phyloP scores from a whole-genome alignment of 1,140 invertebrate genomes.

The Penaeus japonicus region DNA sequence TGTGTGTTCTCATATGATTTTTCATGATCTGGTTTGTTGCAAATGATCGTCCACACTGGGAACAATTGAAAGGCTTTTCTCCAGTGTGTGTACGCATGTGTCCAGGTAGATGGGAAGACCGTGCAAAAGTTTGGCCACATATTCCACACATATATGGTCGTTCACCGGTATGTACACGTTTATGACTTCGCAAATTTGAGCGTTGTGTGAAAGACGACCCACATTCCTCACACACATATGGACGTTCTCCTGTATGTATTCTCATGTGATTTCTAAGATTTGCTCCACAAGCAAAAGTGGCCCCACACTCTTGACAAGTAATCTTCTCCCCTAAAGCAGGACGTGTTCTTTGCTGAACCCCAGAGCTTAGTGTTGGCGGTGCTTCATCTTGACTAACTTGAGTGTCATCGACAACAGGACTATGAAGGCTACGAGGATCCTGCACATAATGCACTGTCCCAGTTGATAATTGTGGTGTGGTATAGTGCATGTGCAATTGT shows the following conservation, averaged over 20 bases:
- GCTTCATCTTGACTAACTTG: not conserved
- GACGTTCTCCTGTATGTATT: constrained; percentile 90
- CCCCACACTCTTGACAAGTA: constrained; percentile 35
- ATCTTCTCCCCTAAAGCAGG: constrained; percentile 27
- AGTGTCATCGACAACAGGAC: not conserved
- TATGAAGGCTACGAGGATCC: constrained; percentile 16
- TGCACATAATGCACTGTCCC: constrained; percentile 38
- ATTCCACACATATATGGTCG: constrained; percentile 73
- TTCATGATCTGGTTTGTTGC: constrained; percentile 68
- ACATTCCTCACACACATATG: constrained; percentile 75
- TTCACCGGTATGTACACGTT: constrained; percentile 77
- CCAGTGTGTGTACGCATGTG: constrained; percentile 61
- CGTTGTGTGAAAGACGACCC: constrained; percentile 52
- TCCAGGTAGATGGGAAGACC: constrained; percentile 49
- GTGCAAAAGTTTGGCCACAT: constrained; percentile 63
- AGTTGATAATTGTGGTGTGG: not conserved
- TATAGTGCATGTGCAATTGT: constrained; percentile 11
- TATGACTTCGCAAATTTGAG: constrained; percentile 85
- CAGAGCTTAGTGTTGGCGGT: not conserved
- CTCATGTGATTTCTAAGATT: constrained; percentile 75
- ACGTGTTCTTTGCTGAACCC: not conserved
- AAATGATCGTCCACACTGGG: constrained; percentile 59
- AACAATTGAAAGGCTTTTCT: constrained; percentile 61
- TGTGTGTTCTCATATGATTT: constrained; percentile 61
- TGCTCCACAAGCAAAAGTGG: constrained; percentile 45